Evolutionary conservation across 1,140 invertebrate species (phyloP), one percentile per base, ranked within the genome.

Genomic region (Proales similis): DNA sequence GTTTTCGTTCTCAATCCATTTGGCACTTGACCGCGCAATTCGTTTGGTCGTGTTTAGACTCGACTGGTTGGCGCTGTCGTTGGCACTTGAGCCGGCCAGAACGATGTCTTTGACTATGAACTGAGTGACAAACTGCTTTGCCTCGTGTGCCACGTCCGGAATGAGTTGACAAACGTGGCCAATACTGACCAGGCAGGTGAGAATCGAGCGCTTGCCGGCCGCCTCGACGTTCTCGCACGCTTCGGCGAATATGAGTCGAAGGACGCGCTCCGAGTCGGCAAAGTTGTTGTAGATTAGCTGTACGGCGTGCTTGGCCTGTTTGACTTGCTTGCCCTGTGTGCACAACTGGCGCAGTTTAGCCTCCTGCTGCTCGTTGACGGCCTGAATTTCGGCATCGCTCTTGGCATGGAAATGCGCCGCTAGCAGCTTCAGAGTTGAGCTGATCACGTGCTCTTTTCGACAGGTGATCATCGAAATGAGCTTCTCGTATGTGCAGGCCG

Each of bases 281-380:
- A 83, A 83, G 69, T 88, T 85, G 29, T 68, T 66, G 73, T 91
- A 88, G 36, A 96, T 82, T 77, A 91, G 95, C 64, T 87, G 81
- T 27, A 96, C 85, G 4, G 91, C 89, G 70, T 94, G 89, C 75
- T 97, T 97, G 0, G 90, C 89, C 76, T 96, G 90, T 75, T 93
- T 93, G 0, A 88, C 84, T n/a, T n/a, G n/a, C 2, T 87, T 89
- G 3, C 90, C 91, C 22, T 83, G 82, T 68, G 87, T 83, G 0
- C 87, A 85, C 70, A 91, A 86, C 24, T 84, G 83, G 69, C 88
- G 86, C 70, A 91, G 89, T 33, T 90, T 82, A 2, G 86, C 70
- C 84, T 85, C 0, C 89, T 76, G 3, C 86, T 87, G 24, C 6
- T 33, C 29, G 20, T 53, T 53, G n/a, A 53, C 42, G n/a, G n/a